These are phyloP conservation scores for Macrobrachium rosenbergii DNA, from an alignment of 1,140 invertebrate genomes.

Conservation along the genomic window DNA sequence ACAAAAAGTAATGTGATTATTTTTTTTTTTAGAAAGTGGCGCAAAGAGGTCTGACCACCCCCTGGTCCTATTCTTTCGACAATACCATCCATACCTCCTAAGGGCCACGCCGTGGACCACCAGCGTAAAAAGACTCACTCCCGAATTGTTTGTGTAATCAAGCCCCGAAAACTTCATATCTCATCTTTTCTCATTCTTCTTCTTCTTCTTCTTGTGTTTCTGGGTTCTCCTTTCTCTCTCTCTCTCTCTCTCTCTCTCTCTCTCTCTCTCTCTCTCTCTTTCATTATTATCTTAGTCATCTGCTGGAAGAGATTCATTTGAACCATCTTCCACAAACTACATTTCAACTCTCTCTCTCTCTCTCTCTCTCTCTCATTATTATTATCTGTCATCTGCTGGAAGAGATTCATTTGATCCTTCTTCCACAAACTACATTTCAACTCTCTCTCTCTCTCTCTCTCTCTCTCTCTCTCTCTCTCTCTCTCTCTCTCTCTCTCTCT, in stretches of 20 bases:
- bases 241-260: slow-evolving; percentile 38
- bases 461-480: slow-evolving; percentile 8
- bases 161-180: neutral
- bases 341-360: slow-evolving; percentile 8
- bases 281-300: neutral
- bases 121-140: no score
- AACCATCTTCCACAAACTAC: neutral
- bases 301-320: no score
- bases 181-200: neutral
- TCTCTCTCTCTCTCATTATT: slow-evolving; percentile 23
- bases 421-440: neutral
- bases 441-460: slow-evolving; percentile 8
- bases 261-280: slow-evolving; percentile 18
- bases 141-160: no score
- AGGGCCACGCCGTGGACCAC: no score
- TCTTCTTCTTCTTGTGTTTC: neutral
- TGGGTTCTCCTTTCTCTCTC: neutral
- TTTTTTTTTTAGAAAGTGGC: no score
- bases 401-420: neutral
- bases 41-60: no score
- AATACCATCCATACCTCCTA: no score
- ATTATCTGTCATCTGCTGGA: neutral
- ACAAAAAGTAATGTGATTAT: no score
- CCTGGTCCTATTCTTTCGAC: no score
- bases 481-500: slow-evolving; percentile 7